phyloP scores from a whole-genome alignment of 2,888 invertebrate species.

The Blera fallax region DNA sequence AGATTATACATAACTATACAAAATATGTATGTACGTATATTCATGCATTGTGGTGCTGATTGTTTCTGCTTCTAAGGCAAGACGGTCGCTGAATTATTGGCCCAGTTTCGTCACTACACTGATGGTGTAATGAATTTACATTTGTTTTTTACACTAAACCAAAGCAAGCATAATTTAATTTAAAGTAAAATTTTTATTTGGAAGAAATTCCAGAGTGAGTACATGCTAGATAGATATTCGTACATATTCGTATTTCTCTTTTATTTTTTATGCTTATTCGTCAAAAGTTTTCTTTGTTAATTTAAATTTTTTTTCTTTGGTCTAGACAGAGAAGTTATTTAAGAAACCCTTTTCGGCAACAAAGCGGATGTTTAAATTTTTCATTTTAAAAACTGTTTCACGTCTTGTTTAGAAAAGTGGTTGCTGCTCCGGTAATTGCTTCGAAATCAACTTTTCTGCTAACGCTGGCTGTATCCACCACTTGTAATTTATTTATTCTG shows the following conservation, averaged over 20 bases:
- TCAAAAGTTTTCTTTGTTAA: background rate
- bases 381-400: slow-evolving; percentile 4
- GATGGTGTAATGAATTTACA: too few relatives aligned
- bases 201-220: too few relatives aligned
- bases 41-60: too few relatives aligned
- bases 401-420: slow-evolving; percentile 10
- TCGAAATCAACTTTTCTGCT: slow-evolving; percentile 42
- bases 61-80: too few relatives aligned
- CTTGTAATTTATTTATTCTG: slow-evolving; percentile 37
- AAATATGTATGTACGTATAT: too few relatives aligned
- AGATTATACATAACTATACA: too few relatives aligned
- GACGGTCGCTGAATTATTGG: too few relatives aligned
- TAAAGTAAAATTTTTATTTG: too few relatives aligned
- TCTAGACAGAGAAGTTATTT: background rate
- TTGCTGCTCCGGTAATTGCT: slow-evolving; percentile 48
- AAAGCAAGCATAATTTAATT: too few relatives aligned
- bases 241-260: background rate
- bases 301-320: background rate
- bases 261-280: background rate
- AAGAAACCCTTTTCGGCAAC: slow-evolving; percentile 1
- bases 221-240: background rate
- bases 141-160: too few relatives aligned
- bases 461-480: slow-evolving; percentile 15
- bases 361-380: slow-evolving; percentile 8
- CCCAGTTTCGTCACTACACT: too few relatives aligned